Evolutionary conservation across 2,888 invertebrate genomes (phyloP), one percentile per base, ranked within the genome.

Genomic region (Iselma pallidipennis): DNA sequence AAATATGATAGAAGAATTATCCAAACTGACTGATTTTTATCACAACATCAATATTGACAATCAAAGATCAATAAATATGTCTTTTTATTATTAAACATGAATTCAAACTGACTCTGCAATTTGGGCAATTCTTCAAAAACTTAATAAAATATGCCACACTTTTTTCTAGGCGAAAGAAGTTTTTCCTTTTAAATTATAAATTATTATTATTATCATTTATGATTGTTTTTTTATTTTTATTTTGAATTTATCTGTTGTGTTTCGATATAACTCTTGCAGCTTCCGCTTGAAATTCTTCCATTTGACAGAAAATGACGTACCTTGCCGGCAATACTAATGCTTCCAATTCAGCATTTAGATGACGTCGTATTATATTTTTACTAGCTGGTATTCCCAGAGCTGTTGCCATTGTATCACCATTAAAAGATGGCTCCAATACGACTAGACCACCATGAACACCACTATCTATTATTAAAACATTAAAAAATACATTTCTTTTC

Each of bases 371-470:
- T 82, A 96, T 96, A 79, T 94, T 94, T 81, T 96, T 95, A 31
- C 94, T 92, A 14, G 94, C 91, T 48, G 96, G 95, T 74, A 96
- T 95, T 57, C 95, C 95, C 66, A 95, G 85, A 0, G 95, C 94
- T 7, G 93, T 94, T 51, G 96, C 96, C 91, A 97, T 93, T 49
- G 95, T 95, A 81, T 96, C 96, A 28, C 95, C 94, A 59, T 92
- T 95, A 82, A 97, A 96, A 12, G 95, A 94, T 14, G 95, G 94
- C 79, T 97, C 96, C 74, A 97, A 82, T 14, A 96, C 96, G 55
- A 96, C 94, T 66, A 97, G 83, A 10, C 96, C 96, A 63, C 97
- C 96, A 78, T 97, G 96, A 7, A 97, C 94, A 71, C 97, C 97
- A 77, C 95, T 95, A 82, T 96, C 95, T 91, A 60, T 75, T 63